Evolutionary conservation across 2,113 vertebrate species (phyloP), one percentile per base, ranked within the genome.

Genomic region (Ceyx melanurus): DNA sequence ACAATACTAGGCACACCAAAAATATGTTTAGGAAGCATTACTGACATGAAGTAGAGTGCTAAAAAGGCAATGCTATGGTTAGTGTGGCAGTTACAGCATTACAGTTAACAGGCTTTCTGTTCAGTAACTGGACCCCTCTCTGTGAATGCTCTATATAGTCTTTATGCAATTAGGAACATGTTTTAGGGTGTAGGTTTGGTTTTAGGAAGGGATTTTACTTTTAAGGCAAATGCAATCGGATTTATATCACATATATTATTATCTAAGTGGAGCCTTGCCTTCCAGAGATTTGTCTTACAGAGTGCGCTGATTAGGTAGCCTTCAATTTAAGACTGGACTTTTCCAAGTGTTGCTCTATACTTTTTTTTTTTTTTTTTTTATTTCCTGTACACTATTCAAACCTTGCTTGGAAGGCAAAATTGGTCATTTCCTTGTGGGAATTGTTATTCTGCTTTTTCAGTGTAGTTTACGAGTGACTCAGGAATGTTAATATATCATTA

Each of bases 161-260:
- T 92, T 95, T 76, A 80, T 82, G 54, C 72, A 91, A 85, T 88
- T 92, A 93, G 42, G 62, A 80, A 5, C 42, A 66, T 54, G 85
- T 95, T 90, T 91, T 86, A 83, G 65, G 68, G 60, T 12, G 17
- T 79, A 70, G 58, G 37, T 83, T 88, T 90, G 61, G 65, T 22
- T 91, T 93, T 82, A 76, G 45, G 70, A 78, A 60, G 35, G 19
- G 21, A 18, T 45, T 96, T 92, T 80, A 19, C 91, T 95, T 94
- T 94, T 42, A 66, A 85, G 89, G 37, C 58, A 92, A 88, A 73
- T 43, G 60, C 37, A 80, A 31, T 91, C 54, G 89, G 78, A 80
- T 92, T 92, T 85, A 76, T 94, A 58, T 77, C 10, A 6, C 51
- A 50, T 89, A 71, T 94, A 53, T 86, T 91, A 91, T 96, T 93